Percentiles rank a stretch among this genome's conserved stretches.
phyloP scores from a whole-genome alignment of 2,113 vertebrate genomes.

The Sminthopsis crassicaudata region DNA sequence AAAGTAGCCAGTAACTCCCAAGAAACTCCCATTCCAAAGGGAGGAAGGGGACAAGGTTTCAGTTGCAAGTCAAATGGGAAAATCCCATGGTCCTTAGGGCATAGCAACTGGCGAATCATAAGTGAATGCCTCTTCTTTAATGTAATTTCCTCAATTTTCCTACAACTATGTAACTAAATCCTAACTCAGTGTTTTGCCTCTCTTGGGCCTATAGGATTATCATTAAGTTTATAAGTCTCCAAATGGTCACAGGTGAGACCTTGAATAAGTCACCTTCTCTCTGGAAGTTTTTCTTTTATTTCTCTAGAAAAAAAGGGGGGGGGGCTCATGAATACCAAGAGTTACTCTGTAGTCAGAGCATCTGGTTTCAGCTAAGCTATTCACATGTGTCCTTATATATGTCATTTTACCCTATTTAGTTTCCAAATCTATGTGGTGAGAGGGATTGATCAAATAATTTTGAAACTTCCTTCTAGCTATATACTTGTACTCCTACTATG shows the following conservation, averaged over 20 bases:
- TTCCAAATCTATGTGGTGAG: not conserved
- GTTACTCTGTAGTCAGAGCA: not conserved
- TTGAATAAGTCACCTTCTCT: not conserved
- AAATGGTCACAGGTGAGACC: not conserved
- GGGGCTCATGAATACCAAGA: not conserved
- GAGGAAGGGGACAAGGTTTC: too few species aligned
- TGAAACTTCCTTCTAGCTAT: not conserved
- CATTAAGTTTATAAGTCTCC: not conserved
- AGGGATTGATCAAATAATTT: not conserved
- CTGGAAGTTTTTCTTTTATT: not conserved
- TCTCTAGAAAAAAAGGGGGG: not conserved
- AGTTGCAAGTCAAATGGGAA: too few species aligned
- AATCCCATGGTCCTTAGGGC: too few species aligned
- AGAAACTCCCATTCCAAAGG: not conserved
- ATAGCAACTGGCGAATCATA: too few species aligned
- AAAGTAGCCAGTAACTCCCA: not conserved
- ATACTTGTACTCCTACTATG: not conserved
- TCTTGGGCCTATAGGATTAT: not conserved
- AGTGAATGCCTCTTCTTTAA: too few species aligned
- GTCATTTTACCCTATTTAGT: not conserved
- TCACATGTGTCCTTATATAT: not conserved
- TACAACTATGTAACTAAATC: too few species aligned
- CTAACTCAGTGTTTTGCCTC: not conserved
- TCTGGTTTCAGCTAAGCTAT: not conserved
- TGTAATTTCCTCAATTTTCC: too few species aligned